Base-by-base conservation (phyloP, 2,113 vertebrate species). In the Psilopsiagon aurifrons region DNA sequence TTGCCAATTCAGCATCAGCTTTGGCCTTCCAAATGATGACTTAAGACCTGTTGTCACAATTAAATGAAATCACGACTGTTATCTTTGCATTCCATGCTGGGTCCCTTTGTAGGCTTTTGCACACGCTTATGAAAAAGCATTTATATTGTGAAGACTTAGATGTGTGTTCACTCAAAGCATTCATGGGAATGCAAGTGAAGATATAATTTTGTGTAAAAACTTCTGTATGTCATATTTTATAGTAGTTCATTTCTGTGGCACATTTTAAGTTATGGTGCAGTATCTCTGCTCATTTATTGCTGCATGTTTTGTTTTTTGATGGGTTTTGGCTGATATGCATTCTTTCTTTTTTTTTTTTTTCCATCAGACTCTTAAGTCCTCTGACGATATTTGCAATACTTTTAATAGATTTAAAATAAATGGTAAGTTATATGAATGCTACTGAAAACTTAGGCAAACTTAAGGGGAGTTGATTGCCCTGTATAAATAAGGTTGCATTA, bases 181-280 rank as follows among this genome's bases (percentile, higher is more conserved):
- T 67, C 31, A 25, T 24, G 17, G 39, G 29, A 44, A 44, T 39
- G 18, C 17, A 33, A 68, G 14, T 31, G 14, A 81, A 68, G 15
- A 33, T 9, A 37, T 2, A 62, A 52, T 64, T 88, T 35, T 22
- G 12, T 19, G 13, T 60, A 35, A 35, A 44, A 74, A 20, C 5
- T 75, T 70, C 44, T 75, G 19, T 13, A 33, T 49, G 28, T 13
- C 3, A 1, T 46, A 29, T 13, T 62, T 75, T 20, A 29, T 91
- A 4, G 1, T 3, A 6, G 24, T 44, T 71, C 20, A 27, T 80
- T 88, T 74, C 43, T 67, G 52, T 46, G 73, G 43, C 33, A 13
- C 0, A 0, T n/a, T 51, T 49, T 66, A 31, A 11, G 41, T 18
- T 3, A 0, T 13, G 43, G 35, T 13, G 14, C 17, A 13, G 7